These are phyloP conservation scores for Lemur catta DNA, from an alignment of 2,797 vertebrate species.

Conservation along the genomic window DNA sequence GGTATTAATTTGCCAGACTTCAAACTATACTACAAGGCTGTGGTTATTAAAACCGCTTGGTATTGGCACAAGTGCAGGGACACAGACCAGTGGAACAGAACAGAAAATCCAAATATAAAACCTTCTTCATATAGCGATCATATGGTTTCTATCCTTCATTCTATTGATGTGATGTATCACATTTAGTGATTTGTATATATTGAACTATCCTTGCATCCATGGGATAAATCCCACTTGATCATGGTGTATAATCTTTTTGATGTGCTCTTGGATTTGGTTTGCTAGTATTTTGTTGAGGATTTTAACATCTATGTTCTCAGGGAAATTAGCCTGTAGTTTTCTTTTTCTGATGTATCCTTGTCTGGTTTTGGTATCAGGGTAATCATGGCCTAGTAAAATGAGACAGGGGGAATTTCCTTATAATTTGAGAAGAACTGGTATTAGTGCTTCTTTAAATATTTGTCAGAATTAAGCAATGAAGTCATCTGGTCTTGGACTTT, in stretches of 20 bases:
- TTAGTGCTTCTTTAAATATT: not conserved
- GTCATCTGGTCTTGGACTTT: not conserved
- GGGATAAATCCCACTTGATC: not conserved
- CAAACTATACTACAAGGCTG: too few relatives aligned
- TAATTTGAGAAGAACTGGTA: not conserved
- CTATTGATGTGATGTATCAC: not conserved
- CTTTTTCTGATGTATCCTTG: not conserved
- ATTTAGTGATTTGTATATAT: not conserved
- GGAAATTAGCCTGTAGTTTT: not conserved
- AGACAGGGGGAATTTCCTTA: not conserved
- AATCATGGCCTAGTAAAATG: not conserved
- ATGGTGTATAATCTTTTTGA: not conserved
- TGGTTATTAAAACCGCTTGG: too few relatives aligned
- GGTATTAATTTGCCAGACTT: too few relatives aligned
- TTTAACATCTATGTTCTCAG: not conserved
- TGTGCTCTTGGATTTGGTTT: not conserved
- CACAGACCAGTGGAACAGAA: too few relatives aligned
- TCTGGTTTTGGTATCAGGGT: not conserved
- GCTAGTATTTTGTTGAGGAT: not conserved
- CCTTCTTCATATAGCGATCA: not conserved
- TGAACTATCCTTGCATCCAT: not conserved
- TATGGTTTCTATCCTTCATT: not conserved
- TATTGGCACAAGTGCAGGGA: too few relatives aligned
- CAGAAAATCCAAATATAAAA: too few relatives aligned
- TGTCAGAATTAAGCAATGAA: not conserved